Evolutionary conservation across 2,888 invertebrate species (phyloP), one percentile per base, ranked within the genome.

Genomic region (Seladonia tumulorum): DNA sequence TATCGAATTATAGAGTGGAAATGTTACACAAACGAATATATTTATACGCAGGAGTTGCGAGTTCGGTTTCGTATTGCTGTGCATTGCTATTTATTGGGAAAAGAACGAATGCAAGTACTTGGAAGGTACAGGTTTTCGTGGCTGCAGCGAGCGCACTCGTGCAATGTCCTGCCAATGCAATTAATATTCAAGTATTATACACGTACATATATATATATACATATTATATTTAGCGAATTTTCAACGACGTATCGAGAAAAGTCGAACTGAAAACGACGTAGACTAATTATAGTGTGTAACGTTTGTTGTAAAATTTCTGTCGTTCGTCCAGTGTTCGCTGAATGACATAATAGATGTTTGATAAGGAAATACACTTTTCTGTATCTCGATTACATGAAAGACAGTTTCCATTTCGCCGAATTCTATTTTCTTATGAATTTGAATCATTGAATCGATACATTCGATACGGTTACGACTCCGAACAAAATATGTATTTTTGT

Each of bases 91-190:
- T 22, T 29, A 66, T 29, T 29, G 14, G 53, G 57, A 72, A 49
- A 57, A 72, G 71, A n/a, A 83, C 60, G 73, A 80, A 76, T 66
- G 72, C 39, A 47, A 82, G 82, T 88, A 81, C 72, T 85, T 83
- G 74, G 14, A 47, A 29, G 77, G 76, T 84, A 83, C 87, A 73
- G 76, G 81, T 88, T 87, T 90, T 79, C 88, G 88, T 88, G 88
- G 85, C 74, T 86, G 76, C 83, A 90, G 89, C 82, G 77, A 85
- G 84, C 85, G 87, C 90, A 92, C 88, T 86, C 81, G 92, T 93
- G 94, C 93, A 93, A 94, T 94, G 92, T 92, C 92, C 92, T 92
- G 92, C 91, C 92, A 93, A 94, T 92, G 93, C 93, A 94, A 93
- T 92, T 87, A 82, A 87, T 81, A 88, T 86, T 82, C 87, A 82